Conservation (phyloP, 1,140 invertebrate species). For the Drosophila insularis region DNA sequence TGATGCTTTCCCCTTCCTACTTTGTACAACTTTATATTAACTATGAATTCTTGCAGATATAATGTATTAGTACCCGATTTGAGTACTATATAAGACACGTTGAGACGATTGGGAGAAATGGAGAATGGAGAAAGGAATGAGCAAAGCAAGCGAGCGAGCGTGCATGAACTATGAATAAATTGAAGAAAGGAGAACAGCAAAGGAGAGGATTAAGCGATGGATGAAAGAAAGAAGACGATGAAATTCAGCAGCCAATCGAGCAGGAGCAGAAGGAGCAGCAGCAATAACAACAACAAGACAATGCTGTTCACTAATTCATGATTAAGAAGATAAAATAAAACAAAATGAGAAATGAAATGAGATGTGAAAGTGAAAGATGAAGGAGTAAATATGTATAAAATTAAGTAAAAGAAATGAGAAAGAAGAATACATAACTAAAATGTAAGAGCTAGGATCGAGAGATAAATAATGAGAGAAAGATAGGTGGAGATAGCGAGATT, state of each 20-base stretch:
- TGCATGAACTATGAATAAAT: slow-evolving; percentile 1
- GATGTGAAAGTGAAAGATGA: background rate
- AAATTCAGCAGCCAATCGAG: slow-evolving; percentile 12
- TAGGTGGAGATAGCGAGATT: slow-evolving; percentile 13
- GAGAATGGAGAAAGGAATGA: slow-evolving; percentile 3
- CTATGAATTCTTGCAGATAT: slow-evolving; percentile 48
- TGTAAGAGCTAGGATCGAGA: slow-evolving; percentile 25
- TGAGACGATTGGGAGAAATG: slow-evolving; percentile 38
- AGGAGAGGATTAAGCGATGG: slow-evolving; percentile 6
- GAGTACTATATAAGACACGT: slow-evolving; percentile 55
- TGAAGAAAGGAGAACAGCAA: slow-evolving; percentile 10
- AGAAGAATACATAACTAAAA: slow-evolving; percentile 47
- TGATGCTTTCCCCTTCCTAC: no score
- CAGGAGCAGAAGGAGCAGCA: slow-evolving; percentile 22
- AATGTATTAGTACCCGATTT: slow-evolving; percentile 74
- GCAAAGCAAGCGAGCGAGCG: slow-evolving; percentile 9
- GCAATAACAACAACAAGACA: slow-evolving; percentile 30
- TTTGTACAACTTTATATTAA: no score
- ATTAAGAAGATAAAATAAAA: slow-evolving; percentile 30
- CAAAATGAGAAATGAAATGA: slow-evolving; percentile 10
- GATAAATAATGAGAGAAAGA: background rate
- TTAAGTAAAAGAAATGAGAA: slow-evolving; percentile 34
- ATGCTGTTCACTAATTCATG: slow-evolving; percentile 57
- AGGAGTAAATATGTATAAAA: slow-evolving; percentile 51
- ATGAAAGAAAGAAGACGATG: slow-evolving; percentile 7